These are phyloP conservation scores for Lonchura striata DNA, from an alignment of 2,113 vertebrate genomes.

Conservation along the genomic window DNA sequence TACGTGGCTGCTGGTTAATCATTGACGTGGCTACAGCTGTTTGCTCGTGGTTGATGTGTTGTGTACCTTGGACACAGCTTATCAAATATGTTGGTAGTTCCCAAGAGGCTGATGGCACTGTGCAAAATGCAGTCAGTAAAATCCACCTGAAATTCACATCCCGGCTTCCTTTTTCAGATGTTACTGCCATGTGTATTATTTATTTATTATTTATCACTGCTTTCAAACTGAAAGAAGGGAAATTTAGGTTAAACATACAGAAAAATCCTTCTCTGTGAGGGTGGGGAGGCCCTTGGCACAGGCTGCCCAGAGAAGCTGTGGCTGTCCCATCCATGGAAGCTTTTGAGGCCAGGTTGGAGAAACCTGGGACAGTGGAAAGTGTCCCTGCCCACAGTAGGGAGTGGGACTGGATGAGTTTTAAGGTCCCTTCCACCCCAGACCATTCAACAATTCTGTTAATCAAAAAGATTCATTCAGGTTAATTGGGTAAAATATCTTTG, in stretches of 20 bases:
- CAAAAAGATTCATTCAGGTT: neutral
- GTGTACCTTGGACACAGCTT: neutral
- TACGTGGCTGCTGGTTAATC: neutral
- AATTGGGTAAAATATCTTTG: neutral
- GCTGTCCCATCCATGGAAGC: neutral
- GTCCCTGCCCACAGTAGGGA: neutral
- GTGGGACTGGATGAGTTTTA: too few species aligned
- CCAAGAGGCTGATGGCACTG: neutral
- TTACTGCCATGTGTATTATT: neutral
- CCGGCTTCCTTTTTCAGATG: neutral
- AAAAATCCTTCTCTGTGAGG: neutral
- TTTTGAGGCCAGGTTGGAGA: neutral
- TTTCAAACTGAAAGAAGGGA: neutral
- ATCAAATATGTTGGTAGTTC: neutral
- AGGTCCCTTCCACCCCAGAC: neutral
- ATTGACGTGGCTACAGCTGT: neutral
- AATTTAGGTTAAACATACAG: neutral
- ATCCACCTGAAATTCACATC: neutral
- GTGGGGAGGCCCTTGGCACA: neutral
- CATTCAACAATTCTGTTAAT: neutral
- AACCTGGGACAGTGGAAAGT: neutral
- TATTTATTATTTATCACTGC: neutral
- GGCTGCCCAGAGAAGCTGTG: neutral
- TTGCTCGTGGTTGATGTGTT: neutral
- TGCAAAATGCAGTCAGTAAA: neutral